Evolutionary conservation across 2,797 vertebrate species (phyloP).

Genomic region (Propithecus deckenii): DNA sequence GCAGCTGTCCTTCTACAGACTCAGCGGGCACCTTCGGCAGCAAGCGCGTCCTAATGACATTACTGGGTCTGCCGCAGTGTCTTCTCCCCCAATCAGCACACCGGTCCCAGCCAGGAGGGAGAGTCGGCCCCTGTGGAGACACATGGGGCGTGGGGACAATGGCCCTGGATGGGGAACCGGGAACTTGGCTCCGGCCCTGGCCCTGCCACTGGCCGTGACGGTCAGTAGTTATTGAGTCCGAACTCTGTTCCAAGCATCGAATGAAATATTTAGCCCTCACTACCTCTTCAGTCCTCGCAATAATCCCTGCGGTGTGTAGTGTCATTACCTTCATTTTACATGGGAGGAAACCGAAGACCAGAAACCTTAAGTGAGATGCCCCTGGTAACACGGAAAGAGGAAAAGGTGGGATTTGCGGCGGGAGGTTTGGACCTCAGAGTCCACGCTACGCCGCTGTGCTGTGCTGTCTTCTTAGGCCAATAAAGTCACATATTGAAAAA

Average conservation of each 20-base stretch:
- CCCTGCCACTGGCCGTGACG: not conserved
- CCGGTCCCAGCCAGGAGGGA: not conserved
- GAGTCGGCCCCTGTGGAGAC: not conserved
- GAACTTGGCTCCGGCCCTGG: not conserved
- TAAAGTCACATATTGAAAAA: not conserved
- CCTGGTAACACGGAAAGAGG: not conserved
- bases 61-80: not conserved
- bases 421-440: not conserved
- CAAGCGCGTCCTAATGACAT: not conserved
- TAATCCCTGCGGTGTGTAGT: not conserved
- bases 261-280: not conserved
- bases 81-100: not conserved
- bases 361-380: not conserved
- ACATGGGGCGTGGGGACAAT: not conserved
- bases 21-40: not conserved
- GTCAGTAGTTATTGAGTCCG: not conserved
- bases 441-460: not conserved
- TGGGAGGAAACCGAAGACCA: not conserved
- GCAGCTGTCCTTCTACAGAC: not conserved
- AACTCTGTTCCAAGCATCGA: not conserved
- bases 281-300: not conserved
- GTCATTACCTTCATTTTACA: not conserved
- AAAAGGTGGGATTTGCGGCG: not conserved
- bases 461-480: not conserved
- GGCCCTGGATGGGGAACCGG: not conserved